These are phyloP conservation scores for Orchesellides sinensis DNA, from an alignment of 2,888 invertebrate species.

Conservation along the genomic window DNA sequence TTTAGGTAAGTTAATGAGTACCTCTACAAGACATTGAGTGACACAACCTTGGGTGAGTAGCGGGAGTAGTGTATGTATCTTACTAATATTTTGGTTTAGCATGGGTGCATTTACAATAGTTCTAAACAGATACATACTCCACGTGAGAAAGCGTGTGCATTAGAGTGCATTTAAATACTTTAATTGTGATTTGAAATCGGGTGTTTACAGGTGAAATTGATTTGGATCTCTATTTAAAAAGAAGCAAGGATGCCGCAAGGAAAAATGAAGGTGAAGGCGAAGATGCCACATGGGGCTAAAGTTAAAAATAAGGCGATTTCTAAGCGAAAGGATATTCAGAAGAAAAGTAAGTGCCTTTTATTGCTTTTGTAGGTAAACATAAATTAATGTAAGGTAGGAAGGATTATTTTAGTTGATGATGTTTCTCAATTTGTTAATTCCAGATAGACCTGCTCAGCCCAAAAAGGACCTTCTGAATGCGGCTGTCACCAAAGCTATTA, in stretches of 20 bases:
- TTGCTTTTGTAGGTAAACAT: not conserved
- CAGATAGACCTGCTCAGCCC: conserved; percentile 52
- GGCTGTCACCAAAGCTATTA: conserved; percentile 62
- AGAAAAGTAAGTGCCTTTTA: conserved; percentile 47
- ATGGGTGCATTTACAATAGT: no score
- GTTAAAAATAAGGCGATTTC: conserved; percentile 45
- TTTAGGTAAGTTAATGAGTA: no score
- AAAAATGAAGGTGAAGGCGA: conserved; percentile 63
- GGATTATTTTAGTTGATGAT: not conserved
- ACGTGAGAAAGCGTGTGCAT: no score
- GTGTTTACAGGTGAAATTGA: no score
- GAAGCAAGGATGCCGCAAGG: conserved; percentile 56
- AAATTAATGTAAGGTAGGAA: not conserved
- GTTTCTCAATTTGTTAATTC: conserved; percentile 1
- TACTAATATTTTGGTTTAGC: no score
- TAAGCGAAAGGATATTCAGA: conserved; percentile 58
- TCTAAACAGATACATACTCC: no score
- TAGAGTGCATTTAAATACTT: no score
- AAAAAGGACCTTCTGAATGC: conserved; percentile 50
- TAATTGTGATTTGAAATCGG: no score
- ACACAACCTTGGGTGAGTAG: no score
- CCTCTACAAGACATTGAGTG: no score
- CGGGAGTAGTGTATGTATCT: no score
- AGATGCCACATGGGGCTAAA: conserved; percentile 57
- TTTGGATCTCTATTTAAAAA: not conserved